Evolutionary conservation across 2,113 vertebrate species (phyloP), one percentile per base, ranked within the genome.

Genomic region (Osmerus eperlanus): DNA sequence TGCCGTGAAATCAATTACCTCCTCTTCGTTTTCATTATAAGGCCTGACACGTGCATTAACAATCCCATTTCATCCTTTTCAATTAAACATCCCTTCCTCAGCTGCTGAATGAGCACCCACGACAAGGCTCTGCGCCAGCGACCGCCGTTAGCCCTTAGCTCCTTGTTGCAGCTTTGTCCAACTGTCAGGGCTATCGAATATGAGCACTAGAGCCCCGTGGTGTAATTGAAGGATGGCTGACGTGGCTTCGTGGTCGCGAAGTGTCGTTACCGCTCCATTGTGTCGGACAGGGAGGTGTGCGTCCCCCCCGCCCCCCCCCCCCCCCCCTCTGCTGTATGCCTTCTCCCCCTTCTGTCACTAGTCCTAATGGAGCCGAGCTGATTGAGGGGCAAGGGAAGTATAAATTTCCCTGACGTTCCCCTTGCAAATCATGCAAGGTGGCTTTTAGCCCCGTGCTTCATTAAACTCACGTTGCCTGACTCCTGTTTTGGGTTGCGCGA

Each of bases 361-460:
- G 51, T 36, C 61, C 61, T 76, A 73, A 76, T 77, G 47, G 70
- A 73, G 41, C 28, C 63, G 18, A 36, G 21, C 66, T 80, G 75
- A 78, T 79, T 71, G 67, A 69, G 65, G 69, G 68, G 69, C 63
- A 52, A 29, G 12, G 67, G 58, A 58, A 28, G 66, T 68, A 32
- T 76, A 61, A 9, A 81, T 76, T 67, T 52, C 61, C 14, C 51
- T 62, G 9, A 56, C 65, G 67, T 68, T 59, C 32, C 52, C 23
- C 68, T 77, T 63, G 53, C 28, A 78, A 67, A 72, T 71, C 68
- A 64, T 67, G 71, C 68, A 56, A 71, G 32, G 59, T 78, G 54
- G 62, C 70, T 71, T 60, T 69, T 51, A 63, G 68, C 62, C 54
- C 54, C 4, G 72, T 72, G 73, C 54, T 55, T 65, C 72, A 77